A percentile compares a stretch with the other conserved stretches of the same genome.
Evolutionary conservation across 1,140 invertebrate genomes (phyloP).

Genomic region (Drosophila chauvacae): DNA sequence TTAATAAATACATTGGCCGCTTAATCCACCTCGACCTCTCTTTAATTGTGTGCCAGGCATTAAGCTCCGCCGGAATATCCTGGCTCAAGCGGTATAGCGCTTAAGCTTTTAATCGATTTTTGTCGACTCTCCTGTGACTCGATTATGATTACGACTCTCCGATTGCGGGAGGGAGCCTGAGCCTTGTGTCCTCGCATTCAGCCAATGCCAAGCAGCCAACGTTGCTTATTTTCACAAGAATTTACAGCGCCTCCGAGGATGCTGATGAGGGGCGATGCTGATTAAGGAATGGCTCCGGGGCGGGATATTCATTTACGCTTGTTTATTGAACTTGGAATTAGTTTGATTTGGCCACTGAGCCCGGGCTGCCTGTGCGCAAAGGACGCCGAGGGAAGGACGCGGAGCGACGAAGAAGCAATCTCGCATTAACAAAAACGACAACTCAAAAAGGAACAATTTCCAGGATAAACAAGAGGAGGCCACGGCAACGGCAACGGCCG

Average conservation of each 20-base stretch:
- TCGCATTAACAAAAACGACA: slow-evolving; percentile 14
- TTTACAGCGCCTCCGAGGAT: slow-evolving; percentile 55
- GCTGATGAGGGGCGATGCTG: slow-evolving; percentile 22
- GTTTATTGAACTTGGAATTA: slow-evolving; percentile 83
- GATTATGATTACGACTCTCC: slow-evolving; percentile 68
- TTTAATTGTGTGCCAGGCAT: slow-evolving; percentile 43
- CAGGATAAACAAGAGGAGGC: slow-evolving; percentile 43
- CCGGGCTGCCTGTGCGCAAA: background rate
- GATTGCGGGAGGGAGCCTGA: slow-evolving; percentile 9
- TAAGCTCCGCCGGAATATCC: slow-evolving; percentile 57
- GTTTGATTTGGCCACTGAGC: slow-evolving; percentile 68
- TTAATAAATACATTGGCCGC: slow-evolving; percentile 10
- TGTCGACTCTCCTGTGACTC: slow-evolving; percentile 48
- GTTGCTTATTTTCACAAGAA: slow-evolving; percentile 72
- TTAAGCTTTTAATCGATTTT: slow-evolving; percentile 81
- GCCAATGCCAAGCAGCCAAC: slow-evolving; percentile 30
- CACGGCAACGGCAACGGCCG: slow-evolving; percentile 10
- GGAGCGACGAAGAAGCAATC: slow-evolving; percentile 13
- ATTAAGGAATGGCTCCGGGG: slow-evolving; percentile 53
- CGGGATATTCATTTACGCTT: slow-evolving; percentile 53
- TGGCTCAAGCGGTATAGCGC: slow-evolving; percentile 45
- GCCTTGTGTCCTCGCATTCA: slow-evolving; percentile 26
- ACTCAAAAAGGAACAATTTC: slow-evolving; percentile 48
- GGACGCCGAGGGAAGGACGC: slow-evolving; percentile 21
- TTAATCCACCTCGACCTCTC: slow-evolving; percentile 16